phyloP scores from a whole-genome alignment of 2,888 invertebrate genomes.

The Phaedon cochleariae region DNA sequence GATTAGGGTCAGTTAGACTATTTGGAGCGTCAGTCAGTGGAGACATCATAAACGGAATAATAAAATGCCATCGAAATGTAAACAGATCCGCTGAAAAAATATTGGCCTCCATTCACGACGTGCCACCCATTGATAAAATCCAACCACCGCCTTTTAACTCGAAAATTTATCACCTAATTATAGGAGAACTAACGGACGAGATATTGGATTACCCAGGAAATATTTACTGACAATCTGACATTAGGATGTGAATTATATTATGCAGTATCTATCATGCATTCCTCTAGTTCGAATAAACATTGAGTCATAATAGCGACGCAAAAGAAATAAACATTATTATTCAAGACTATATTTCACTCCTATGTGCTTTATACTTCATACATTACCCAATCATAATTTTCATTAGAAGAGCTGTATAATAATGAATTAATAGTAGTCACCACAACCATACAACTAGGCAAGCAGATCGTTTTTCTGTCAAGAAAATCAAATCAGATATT shows the following conservation, averaged over 20 bases:
- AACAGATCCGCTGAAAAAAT: constrained; percentile 13
- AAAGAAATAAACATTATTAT: neutral
- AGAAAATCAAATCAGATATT: too few species aligned
- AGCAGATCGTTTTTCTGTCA: too few species aligned
- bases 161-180: constrained; percentile 33
- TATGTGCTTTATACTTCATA: too few species aligned
- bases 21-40: too few species aligned
- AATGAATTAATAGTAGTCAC: too few species aligned
- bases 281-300: constrained; percentile 15
- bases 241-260: constrained; percentile 30
- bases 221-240: constrained; percentile 30
- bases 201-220: constrained; percentile 33
- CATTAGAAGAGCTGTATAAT: too few species aligned
- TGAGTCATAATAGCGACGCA: constrained; percentile 8
- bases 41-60: constrained; percentile 5
- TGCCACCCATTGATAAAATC: constrained; percentile 19
- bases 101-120: constrained; percentile 24
- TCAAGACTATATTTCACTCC: neutral
- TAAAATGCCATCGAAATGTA: constrained; percentile 7
- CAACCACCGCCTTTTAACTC: constrained; percentile 22
- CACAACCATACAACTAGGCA: too few species aligned
- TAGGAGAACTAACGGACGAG: constrained; percentile 23
- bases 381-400: too few species aligned
- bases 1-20: neutral
- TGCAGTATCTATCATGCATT: constrained; percentile 20